Base-by-base conservation (phyloP, 2,113 vertebrate genomes). In the Passer domesticus region DNA sequence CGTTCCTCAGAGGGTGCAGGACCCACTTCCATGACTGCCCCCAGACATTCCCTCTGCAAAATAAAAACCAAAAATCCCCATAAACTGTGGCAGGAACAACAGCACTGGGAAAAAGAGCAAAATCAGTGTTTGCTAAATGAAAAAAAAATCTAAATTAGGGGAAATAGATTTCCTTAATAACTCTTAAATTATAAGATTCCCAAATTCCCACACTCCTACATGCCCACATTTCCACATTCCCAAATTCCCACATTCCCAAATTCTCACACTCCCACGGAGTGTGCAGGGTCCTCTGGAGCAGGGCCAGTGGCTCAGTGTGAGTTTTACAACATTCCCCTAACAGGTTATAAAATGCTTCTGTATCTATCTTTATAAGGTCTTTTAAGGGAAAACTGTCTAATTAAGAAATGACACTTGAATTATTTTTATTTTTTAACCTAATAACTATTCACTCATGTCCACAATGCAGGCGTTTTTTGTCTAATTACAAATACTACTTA, bases 21-120 rank as follows among this genome's bases (percentile, higher is more conserved):
- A 87, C 14, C 20, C 31, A 3, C 31, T 69, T 21, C 24, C 5
- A 6, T 0, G 4, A 4, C 2, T 1, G 15, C 7, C 10, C 44
- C 60, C 70, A 73, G 49, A 25, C 21, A 30, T 55, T 43, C 19
- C 27, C 50, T n/a, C 58, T 76, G 63, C 18, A 64, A 82, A 79
- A 76, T 11, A 49, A 66, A 66, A 73, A 20, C 37, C 43, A 39
- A 37, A 49, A 55, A 23, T 3, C 2, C 8, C 15, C 2, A 24
- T 85, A 80, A 62, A 85, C 25, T 85, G 47, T 79, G 89, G 62
- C 44, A 67, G 64, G 58, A 80, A n/a, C 30, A 93, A 20, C 44
- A 87, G 30, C 73, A 53, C 58, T 11, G 63, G 74, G 90, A 56
- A 85, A 75, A n/a, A 25, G 20, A 85, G 23, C 15, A 90, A 90